phyloP scores from a whole-genome alignment of 2,888 invertebrate species.

The Notodonta ziczac region DNA sequence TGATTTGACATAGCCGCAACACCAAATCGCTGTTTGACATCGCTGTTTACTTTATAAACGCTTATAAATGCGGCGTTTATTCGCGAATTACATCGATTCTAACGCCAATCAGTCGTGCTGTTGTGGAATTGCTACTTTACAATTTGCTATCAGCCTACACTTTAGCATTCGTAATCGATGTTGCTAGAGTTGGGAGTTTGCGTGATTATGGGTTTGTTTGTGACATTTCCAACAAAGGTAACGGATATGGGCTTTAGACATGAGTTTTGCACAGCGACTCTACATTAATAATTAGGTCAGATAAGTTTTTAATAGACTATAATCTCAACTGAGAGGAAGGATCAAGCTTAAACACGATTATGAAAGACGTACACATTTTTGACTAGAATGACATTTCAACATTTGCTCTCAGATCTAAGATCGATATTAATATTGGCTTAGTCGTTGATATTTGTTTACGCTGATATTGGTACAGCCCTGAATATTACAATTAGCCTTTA shows the following conservation, averaged over 20 bases:
- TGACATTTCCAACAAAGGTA: not conserved
- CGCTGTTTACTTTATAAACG: conserved; percentile 32
- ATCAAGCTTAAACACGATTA: no score
- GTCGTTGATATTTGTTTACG: no score
- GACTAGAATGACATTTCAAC: no score
- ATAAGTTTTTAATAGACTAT: no score
- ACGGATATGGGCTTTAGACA: not conserved
- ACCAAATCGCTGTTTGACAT: conserved; percentile 25
- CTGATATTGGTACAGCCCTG: no score
- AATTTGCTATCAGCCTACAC: conserved; percentile 32
- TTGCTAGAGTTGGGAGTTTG: not conserved
- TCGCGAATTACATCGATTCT: conserved; percentile 32
- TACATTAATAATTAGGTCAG: no score
- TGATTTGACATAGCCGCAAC: conserved; percentile 16
- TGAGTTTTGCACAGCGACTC: no score
- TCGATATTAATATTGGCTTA: no score
- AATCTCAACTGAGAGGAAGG: no score
- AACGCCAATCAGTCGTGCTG: conserved; percentile 26
- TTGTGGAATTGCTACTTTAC: conserved; percentile 37
- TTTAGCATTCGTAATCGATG: not conserved
- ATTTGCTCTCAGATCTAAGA: no score
- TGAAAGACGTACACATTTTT: no score
- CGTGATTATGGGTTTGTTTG: not conserved
- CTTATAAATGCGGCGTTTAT: conserved; percentile 26
- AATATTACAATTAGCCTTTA: no score